Evolutionary conservation across 1,140 invertebrate genomes (phyloP).

Genomic region (Cotesia vestalis): DNA sequence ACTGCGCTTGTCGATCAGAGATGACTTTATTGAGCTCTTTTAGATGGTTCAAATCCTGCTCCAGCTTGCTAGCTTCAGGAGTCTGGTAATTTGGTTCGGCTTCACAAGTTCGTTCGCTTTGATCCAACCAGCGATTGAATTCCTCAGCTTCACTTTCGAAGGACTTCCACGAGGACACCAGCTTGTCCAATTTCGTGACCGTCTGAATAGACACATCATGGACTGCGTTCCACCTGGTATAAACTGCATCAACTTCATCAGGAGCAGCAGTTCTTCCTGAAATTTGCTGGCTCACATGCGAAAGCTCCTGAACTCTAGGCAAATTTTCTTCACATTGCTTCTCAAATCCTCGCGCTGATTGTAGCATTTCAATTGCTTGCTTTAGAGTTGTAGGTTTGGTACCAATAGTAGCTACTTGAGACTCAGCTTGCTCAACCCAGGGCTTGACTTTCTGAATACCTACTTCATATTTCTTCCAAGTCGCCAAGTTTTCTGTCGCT

Average conservation of each 20-base stretch:
- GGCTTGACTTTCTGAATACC: conserved; percentile 82
- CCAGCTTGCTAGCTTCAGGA: conserved; percentile 75
- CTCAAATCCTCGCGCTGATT: conserved; percentile 74
- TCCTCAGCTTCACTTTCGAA: conserved; percentile 78
- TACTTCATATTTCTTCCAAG: conserved; percentile 87
- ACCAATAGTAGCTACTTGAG: conserved; percentile 73
- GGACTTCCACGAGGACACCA: conserved; percentile 82
- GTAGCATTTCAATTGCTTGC: conserved; percentile 81
- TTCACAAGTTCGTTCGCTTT: conserved; percentile 70
- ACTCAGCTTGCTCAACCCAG: conserved; percentile 88
- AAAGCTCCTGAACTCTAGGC: conserved; percentile 76
- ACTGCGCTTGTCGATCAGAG: conserved; percentile 81
- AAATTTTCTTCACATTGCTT: conserved; percentile 81
- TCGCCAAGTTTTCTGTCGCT: conserved; percentile 79
- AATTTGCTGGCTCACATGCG: conserved; percentile 77
- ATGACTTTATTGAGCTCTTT: conserved; percentile 84
- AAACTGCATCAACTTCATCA: conserved; percentile 83
- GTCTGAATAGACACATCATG: conserved; percentile 79
- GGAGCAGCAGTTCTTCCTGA: conserved; percentile 76
- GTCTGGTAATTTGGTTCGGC: conserved; percentile 71
- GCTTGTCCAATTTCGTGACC: conserved; percentile 78
- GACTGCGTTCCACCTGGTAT: conserved; percentile 80
- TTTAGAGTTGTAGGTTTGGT: conserved; percentile 79
- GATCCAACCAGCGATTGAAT: conserved; percentile 77
- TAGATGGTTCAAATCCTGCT: conserved; percentile 75